Percentiles rank a stretch among this genome's conserved stretches.
Conservation (phyloP, 2,797 vertebrate species). For the Rhinoraja longicauda region DNA sequence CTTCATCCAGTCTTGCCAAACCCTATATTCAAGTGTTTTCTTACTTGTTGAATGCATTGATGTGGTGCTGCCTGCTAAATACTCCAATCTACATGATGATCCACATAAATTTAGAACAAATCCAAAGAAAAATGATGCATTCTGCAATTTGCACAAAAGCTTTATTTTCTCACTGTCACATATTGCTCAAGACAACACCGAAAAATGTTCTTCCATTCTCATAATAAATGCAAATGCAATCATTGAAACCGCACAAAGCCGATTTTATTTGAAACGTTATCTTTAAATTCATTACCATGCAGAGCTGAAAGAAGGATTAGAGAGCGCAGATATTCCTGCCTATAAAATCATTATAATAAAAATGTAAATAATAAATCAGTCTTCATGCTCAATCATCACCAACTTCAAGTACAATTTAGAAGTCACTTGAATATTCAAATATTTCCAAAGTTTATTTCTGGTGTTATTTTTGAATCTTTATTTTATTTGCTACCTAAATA, state of each 20-base stretch:
- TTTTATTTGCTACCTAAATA: neutral
- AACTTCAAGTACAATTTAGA: neutral
- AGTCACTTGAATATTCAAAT: neutral
- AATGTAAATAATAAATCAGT: constrained; percentile 37
- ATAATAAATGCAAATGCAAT: neutral
- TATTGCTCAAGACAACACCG: neutral
- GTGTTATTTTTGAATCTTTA: neutral
- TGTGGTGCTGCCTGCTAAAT: neutral
- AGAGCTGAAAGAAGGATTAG: neutral
- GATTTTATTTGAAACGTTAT: constrained; percentile 2
- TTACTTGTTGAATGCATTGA: neutral
- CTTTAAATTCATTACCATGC: constrained; percentile 10
- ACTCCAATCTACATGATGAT: neutral
- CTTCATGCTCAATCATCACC: neutral
- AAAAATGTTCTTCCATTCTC: neutral
- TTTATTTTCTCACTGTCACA: neutral
- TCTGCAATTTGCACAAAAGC: neutral
- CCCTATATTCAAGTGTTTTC: neutral
- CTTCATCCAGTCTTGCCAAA: neutral
- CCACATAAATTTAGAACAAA: neutral
- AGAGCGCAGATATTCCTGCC: neutral
- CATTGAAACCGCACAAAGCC: constrained; percentile 8
- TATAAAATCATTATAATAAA: neutral
- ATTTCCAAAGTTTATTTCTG: neutral
- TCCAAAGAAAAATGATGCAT: neutral